phyloP scores from a whole-genome alignment of 1,140 invertebrate species.

The Cydia strobilella region DNA sequence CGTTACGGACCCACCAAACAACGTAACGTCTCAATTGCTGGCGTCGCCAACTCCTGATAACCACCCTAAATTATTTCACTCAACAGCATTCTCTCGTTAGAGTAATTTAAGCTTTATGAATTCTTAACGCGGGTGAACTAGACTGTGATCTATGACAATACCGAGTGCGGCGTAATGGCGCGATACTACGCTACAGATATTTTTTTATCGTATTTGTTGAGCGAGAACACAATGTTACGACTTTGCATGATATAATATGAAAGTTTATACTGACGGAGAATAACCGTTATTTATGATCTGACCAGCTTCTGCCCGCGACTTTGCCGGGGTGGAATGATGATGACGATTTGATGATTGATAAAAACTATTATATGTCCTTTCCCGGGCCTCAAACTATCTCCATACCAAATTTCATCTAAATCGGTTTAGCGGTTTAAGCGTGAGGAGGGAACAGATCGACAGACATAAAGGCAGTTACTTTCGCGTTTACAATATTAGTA shows the following conservation, averaged over 20 bases:
- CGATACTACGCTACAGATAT: not conserved
- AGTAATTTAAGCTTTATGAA: constrained; percentile 40
- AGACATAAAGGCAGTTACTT: too few species aligned
- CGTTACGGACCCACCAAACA: constrained; percentile 46
- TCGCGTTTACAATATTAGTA: too few species aligned
- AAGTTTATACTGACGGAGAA: not conserved
- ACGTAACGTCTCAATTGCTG: constrained; percentile 49
- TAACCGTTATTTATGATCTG: too few species aligned
- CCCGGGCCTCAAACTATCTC: too few species aligned
- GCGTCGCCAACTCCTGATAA: constrained; percentile 37
- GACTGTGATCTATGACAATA: constrained; percentile 26
- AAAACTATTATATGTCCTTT: too few species aligned
- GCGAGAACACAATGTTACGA: constrained; percentile 1
- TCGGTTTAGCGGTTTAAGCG: too few species aligned
- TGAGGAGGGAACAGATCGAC: too few species aligned
- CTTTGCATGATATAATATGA: constrained; percentile 6
- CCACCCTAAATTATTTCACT: constrained; percentile 46
- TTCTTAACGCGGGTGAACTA: constrained; percentile 24
- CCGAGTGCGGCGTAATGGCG: not conserved
- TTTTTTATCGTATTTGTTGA: not conserved
- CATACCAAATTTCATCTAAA: too few species aligned
- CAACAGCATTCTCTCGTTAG: constrained; percentile 41
- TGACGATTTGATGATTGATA: too few species aligned
- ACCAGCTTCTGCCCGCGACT: too few species aligned
- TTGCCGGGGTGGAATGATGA: too few species aligned